A percentile compares a stretch with the other conserved stretches of the same genome.
Conservation (phyloP, 2,797 vertebrate genomes). For the Syndactyla subalaris region DNA sequence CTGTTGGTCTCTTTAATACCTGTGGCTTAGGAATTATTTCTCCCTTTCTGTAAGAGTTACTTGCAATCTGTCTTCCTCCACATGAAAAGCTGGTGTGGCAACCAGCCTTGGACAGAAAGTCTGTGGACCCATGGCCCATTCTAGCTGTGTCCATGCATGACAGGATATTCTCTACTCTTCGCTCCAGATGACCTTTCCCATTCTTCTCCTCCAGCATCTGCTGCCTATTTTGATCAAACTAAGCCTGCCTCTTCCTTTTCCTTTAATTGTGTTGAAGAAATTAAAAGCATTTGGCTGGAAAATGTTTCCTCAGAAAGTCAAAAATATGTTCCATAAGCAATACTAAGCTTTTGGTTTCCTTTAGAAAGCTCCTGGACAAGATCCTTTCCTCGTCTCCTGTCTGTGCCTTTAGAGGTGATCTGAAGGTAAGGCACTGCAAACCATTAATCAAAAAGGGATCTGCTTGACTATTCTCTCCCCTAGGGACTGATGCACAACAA, state of each 20-base stretch:
- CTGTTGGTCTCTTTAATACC: background rate
- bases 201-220: constrained; percentile 36
- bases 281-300: constrained; percentile 36
- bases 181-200: background rate
- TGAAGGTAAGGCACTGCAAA: background rate
- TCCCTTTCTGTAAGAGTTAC: background rate
- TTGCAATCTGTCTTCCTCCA: background rate
- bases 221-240: constrained; percentile 54
- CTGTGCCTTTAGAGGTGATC: background rate
- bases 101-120: background rate
- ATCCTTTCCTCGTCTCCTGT: background rate
- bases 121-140: background rate
- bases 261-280: constrained; percentile 70
- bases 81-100: background rate
- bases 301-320: constrained; percentile 37
- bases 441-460: background rate
- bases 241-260: constrained; percentile 70
- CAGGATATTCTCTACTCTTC: background rate
- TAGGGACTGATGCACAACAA: background rate
- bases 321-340: constrained; percentile 20
- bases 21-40: background rate
- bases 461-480: background rate
- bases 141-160: background rate
- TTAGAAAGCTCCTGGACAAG: background rate
- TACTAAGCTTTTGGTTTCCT: background rate